A percentile compares a stretch with the other conserved stretches of the same genome.
phyloP scores from a whole-genome alignment of 1,140 invertebrate genomes.

The Mizuhopecten yessoensis region DNA sequence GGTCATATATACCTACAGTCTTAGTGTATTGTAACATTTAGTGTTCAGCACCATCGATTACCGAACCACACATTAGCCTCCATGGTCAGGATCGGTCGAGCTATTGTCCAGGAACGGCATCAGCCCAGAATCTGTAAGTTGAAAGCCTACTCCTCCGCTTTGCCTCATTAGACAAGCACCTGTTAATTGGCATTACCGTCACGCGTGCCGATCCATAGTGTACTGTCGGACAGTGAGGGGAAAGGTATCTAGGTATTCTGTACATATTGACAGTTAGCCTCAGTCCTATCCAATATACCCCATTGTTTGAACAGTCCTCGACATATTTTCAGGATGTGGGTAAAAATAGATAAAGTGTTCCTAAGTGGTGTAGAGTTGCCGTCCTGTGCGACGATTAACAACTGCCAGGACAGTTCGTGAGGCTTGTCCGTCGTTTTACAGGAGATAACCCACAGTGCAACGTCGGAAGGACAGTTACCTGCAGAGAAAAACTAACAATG shows the following conservation, averaged over 20 bases:
- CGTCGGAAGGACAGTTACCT: background rate
- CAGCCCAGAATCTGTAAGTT: background rate
- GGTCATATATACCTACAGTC: background rate
- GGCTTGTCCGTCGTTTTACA: background rate
- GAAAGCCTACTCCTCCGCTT: background rate
- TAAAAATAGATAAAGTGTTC: conserved; percentile 29
- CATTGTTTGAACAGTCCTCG: conserved; percentile 37
- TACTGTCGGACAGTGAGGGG: background rate
- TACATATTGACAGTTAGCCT: conserved; percentile 27
- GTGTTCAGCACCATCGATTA: background rate
- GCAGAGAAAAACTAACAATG: background rate
- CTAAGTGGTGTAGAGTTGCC: background rate
- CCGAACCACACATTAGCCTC: background rate
- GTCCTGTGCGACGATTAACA: background rate
- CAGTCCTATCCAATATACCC: background rate
- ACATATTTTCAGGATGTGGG: conserved; percentile 38
- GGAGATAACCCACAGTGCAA: background rate
- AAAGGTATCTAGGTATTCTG: background rate
- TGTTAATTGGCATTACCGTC: background rate
- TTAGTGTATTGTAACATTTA: background rate
- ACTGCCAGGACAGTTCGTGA: background rate
- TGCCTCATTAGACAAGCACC: conserved; percentile 10
- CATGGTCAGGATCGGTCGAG: background rate
- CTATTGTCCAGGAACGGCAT: background rate
- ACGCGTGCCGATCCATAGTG: background rate